Evolutionary conservation across 2,888 invertebrate species (phyloP).

Genomic region (Allacma fusca): DNA sequence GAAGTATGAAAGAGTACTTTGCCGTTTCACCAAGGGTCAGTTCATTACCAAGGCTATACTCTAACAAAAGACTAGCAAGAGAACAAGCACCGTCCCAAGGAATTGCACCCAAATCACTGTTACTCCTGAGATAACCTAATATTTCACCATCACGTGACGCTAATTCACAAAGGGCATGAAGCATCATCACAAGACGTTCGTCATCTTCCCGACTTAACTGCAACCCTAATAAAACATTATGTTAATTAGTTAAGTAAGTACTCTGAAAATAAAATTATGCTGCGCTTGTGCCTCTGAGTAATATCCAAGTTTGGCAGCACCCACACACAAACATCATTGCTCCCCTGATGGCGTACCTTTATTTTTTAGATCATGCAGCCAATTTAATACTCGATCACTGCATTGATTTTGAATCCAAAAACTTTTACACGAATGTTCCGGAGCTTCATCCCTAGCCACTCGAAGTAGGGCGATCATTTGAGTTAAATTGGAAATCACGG

Average conservation of each 20-base stretch:
- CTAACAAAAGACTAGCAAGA: conserved; percentile 58
- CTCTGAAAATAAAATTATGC: too few species aligned
- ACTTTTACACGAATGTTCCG: conserved; percentile 53
- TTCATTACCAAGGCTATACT: conserved; percentile 57
- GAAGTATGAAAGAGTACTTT: conserved; percentile 56
- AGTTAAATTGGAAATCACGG: conserved; percentile 57
- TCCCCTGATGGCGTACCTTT: too few species aligned
- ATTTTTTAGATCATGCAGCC: conserved; percentile 55
- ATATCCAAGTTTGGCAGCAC: too few species aligned
- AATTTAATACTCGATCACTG: conserved; percentile 56
- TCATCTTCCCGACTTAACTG: conserved; percentile 56
- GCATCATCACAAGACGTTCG: conserved; percentile 54
- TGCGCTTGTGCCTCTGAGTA: too few species aligned
- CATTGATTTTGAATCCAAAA: conserved; percentile 60
- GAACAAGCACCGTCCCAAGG: conserved; percentile 59
- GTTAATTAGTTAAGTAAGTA: neutral
- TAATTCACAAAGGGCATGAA: conserved; percentile 57
- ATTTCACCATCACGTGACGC: conserved; percentile 59
- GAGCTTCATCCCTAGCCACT: conserved; percentile 48
- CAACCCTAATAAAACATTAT: conserved; percentile 48
- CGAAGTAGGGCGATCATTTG: conserved; percentile 59
- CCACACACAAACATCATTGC: too few species aligned
- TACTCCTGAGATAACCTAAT: conserved; percentile 51
- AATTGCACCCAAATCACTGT: conserved; percentile 34
- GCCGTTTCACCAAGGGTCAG: conserved; percentile 53